These are phyloP conservation scores for Oxycera nigricornis DNA, from an alignment of 2,888 invertebrate species.

Conservation along the genomic window DNA sequence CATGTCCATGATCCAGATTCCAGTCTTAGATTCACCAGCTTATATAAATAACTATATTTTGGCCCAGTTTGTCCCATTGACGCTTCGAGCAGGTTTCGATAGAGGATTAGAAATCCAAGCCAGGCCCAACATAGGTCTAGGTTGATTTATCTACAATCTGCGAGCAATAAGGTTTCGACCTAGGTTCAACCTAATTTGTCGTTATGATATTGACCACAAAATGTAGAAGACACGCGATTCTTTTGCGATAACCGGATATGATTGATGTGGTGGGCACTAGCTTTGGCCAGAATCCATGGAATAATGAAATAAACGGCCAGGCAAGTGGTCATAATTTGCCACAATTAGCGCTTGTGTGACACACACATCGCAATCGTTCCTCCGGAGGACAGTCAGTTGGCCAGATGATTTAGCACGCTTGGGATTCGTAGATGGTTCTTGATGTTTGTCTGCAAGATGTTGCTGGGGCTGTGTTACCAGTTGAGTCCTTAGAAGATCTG, in stretches of 20 bases:
- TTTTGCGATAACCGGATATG: slow-evolving; percentile 17
- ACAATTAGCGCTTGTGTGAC: slow-evolving; percentile 74
- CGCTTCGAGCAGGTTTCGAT: background rate
- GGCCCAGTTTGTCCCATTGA: slow-evolving; percentile 13
- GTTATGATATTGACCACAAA: background rate
- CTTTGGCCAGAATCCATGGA: slow-evolving; percentile 5
- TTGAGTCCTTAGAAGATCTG: background rate
- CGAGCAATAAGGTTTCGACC: background rate
- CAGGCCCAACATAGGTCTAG: too few species aligned
- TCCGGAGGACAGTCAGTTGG: background rate
- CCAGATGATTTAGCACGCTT: slow-evolving; percentile 9
- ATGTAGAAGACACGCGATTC: background rate
- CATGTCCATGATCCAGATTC: slow-evolving; percentile 17
- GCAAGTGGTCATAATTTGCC: slow-evolving; percentile 82
- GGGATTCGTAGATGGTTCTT: background rate
- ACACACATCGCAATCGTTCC: slow-evolving; percentile 18
- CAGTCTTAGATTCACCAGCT: background rate
- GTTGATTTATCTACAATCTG: background rate
- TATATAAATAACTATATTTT: background rate
- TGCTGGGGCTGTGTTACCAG: background rate
- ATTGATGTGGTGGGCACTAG: slow-evolving; percentile 17
- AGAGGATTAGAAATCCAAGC: background rate
- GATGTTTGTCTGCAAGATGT: background rate
- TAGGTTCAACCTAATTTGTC: background rate
- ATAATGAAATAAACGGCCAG: slow-evolving; percentile 18